Percentiles rank a stretch among this genome's conserved stretches.
Conservation (phyloP, 2,888 invertebrate genomes). For the Caenorhabditis sp. region DNA sequence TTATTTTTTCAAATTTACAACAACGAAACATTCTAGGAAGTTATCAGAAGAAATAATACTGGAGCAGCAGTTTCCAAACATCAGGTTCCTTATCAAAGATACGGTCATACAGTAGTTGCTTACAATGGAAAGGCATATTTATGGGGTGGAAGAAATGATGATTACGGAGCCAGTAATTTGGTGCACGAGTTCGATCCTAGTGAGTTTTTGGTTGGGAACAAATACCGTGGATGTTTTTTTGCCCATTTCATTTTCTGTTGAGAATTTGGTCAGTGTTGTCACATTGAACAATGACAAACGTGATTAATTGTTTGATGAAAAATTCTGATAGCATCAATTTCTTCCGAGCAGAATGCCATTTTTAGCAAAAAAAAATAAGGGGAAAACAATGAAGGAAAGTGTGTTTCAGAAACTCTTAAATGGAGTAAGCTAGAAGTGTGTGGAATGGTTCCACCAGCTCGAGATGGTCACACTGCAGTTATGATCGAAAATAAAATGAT, state of each 20-base stretch:
- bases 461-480: constrained; percentile 88
- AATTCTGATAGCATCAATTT: neutral
- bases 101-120: constrained; percentile 89
- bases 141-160: constrained; percentile 91
- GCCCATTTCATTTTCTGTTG: neutral
- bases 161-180: constrained; percentile 80
- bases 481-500: constrained; percentile 77
- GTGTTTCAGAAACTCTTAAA: constrained; percentile 67
- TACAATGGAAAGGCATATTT: constrained; percentile 81
- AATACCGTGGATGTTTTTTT: neutral
- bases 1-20: neutral
- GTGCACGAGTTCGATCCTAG: constrained; percentile 84
- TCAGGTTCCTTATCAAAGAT: constrained; percentile 80
- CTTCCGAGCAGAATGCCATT: no score
- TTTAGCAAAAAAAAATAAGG: no score
- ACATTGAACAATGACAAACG: neutral
- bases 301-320: neutral
- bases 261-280: neutral
- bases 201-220: constrained; percentile 73
- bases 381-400: neutral
- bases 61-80: neutral
- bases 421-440: constrained; percentile 71
- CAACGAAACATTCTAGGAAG: neutral
- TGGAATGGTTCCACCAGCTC: constrained; percentile 80
- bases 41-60: neutral